Conservation (phyloP, 2,113 vertebrate species). For the Proteles cristata region DNA sequence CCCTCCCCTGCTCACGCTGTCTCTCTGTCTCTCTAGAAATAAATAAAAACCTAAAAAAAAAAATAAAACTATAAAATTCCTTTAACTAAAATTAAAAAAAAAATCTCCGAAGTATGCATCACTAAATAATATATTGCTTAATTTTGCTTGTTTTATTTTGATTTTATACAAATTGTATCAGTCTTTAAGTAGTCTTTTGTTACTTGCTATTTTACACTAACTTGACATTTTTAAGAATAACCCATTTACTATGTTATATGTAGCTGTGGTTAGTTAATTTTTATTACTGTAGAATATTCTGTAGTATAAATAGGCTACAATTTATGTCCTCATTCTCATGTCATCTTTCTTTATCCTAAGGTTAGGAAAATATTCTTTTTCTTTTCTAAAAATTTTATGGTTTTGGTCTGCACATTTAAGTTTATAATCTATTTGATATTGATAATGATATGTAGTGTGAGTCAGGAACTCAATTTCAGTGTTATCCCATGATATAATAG, state of each 20-base stretch:
- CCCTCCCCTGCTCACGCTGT: too few relatives aligned
- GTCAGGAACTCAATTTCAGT: background rate
- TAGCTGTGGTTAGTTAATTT: background rate
- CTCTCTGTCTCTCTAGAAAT: too few relatives aligned
- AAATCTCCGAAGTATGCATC: background rate
- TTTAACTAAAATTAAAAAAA: background rate
- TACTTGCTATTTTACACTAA: background rate
- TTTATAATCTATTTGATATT: background rate
- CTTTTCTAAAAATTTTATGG: background rate
- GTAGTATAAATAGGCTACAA: background rate
- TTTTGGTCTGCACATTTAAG: background rate
- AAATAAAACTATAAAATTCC: too few relatives aligned
- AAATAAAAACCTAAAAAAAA: too few relatives aligned
- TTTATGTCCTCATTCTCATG: background rate
- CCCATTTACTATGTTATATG: background rate
- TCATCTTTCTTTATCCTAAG: background rate
- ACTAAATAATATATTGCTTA: background rate
- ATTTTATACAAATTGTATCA: background rate
- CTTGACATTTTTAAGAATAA: background rate
- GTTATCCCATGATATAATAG: background rate
- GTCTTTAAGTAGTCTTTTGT: background rate
- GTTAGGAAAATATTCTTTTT: background rate
- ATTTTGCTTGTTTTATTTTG: background rate
- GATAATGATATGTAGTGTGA: background rate
- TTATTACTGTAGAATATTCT: background rate